Base-by-base conservation (phyloP, 2,888 invertebrate genomes). In the Lacanobia wlatinum region DNA sequence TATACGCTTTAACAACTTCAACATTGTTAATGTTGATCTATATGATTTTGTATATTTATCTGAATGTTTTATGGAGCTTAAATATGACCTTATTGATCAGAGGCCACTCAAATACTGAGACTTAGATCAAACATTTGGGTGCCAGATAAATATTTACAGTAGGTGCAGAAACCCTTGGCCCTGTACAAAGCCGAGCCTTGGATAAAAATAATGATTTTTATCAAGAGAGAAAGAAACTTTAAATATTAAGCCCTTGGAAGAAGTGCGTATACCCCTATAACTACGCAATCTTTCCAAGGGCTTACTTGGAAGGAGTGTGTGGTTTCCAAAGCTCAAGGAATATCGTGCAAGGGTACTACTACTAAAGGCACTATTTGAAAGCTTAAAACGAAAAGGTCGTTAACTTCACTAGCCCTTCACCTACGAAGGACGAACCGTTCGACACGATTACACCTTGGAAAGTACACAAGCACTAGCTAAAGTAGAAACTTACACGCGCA, bases 131-230 rank as follows among this genome's bases (percentile, higher is more conserved):
- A 65, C 50, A 60, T 50, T 28, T 18, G 9, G 10, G 34, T 52
- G 34, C 6, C 28, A 52, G 28, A n/a, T n/a, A 43, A 61, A 68
- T 76, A 40, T 80, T 75, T 75, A 21, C 14, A 3, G 12, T 38
- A 23, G 21, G 12, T 56, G 21, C 48, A 48, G 1, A 43, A 50
- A 50, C 34, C 38, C n/a, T 55, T 80, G 62, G 48, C 48, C 58
- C n/a, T 53, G 18, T 53, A 12, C 5, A 61, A 69, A n/a, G 43
- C 8, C 21, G 10, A 21, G 18, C 8, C 7, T 34, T 5, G 4
- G 7, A 62, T 14, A 28, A 56, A 76, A 23, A n/a, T 0, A 23
- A 58, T 23, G 9, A 56, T 9, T 34, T 7, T 12, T 43, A 34
- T 12, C 0, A 75, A 46, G 16, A 28, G 52, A 52, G 12, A n/a